These are phyloP conservation scores for Holocentrus rufus DNA, from an alignment of 2,797 vertebrate species.

Conservation along the genomic window DNA sequence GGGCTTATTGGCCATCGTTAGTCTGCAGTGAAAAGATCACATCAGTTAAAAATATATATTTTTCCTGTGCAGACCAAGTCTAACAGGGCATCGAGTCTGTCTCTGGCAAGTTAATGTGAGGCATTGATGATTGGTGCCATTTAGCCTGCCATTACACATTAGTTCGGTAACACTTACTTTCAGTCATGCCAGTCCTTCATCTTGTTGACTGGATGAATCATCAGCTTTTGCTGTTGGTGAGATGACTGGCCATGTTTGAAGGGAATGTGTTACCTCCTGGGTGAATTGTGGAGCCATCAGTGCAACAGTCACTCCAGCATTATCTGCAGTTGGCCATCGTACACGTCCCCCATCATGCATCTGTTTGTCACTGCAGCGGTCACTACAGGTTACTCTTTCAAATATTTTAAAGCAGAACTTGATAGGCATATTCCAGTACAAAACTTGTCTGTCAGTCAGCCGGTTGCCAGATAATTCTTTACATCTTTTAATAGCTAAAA, in stretches of 20 bases:
- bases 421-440: neutral
- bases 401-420: neutral
- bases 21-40: slow-evolving; percentile 27
- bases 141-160: slow-evolving; percentile 54
- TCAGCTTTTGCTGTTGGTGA: neutral
- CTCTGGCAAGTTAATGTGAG: slow-evolving; percentile 15
- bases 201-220: neutral
- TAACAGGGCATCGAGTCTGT: slow-evolving; percentile 5
- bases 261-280: slow-evolving; percentile 37
- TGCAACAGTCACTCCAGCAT: slow-evolving; percentile 53
- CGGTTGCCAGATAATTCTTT: slow-evolving; percentile 16
- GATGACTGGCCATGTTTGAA: slow-evolving; percentile 21
- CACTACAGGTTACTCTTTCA: slow-evolving; percentile 7
- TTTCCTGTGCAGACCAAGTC: neutral
- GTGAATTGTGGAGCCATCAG: slow-evolving; percentile 42
- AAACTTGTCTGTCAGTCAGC: slow-evolving; percentile 3
- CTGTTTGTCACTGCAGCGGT: slow-evolving; percentile 24
- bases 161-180: slow-evolving; percentile 27
- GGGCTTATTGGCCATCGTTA: neutral
- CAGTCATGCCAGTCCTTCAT: slow-evolving; percentile 30
- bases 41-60: slow-evolving; percentile 21
- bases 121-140: slow-evolving; percentile 65
- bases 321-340: slow-evolving; percentile 20
- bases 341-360: slow-evolving; percentile 24
- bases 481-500: slow-evolving; percentile 24